Evolutionary conservation across 2,888 invertebrate species (phyloP), one percentile per base, ranked within the genome.

Genomic region (Netelia virgata): DNA sequence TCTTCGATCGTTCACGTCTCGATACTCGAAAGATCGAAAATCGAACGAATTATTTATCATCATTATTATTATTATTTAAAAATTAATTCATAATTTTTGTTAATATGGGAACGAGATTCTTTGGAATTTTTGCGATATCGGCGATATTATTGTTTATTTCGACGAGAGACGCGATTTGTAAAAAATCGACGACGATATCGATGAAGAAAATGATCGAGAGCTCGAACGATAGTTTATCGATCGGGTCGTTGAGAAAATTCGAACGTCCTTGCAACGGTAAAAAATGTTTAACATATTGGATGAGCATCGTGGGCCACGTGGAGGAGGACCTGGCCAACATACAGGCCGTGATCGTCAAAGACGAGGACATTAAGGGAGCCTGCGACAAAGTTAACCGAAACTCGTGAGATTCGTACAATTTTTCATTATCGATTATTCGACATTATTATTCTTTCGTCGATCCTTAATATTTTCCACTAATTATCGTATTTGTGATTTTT

Each of bases 321-420:
- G 41, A 59, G 6, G 68, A 82, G 0, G 75, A 88, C 28, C 59
- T 90, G 57, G 70, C 87, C 3, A 68, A 83, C 66, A 70, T 87
- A 16, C 90, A 89, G 55, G 90, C 89, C 3, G 66, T 90, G 5
- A 63, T 90, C 47, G 87, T 88, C 1, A 90, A 90, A 57, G 90
- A 90, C 80, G 88, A 88, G 68, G 85, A 87, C 28, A 64, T 76
- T 8, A 72, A 41, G 3, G 36, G 16, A 6, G n/a, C 59, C 50
- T 89, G 89, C 73, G 70, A 53, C 43, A 72, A 47, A 61, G 87
- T 82, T 11, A 70, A 72, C 1, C 72, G 80, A 80, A 81, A 82
- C 75, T 86, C 88, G 89, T 89, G 69, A 88, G 86, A 64, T 74
- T 79, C 23, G 18, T 53, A 47, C 6, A 66, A 23, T 70, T 36